Evolutionary conservation across 2,113 vertebrate species (phyloP).

Genomic region (Lepus timidus): DNA sequence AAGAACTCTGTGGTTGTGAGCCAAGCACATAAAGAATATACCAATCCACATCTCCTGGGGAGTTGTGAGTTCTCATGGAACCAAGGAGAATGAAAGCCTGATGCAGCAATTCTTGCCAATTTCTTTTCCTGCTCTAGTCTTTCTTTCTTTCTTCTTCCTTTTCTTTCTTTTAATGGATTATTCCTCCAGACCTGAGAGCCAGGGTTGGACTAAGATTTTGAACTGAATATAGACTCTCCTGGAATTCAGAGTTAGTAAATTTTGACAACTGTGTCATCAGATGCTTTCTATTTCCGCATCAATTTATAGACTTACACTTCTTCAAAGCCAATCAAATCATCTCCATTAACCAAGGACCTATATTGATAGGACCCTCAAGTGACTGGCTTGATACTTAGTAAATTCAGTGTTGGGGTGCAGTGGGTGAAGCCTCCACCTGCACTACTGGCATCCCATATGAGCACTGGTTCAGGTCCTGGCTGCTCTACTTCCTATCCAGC

Average conservation of each 20-base stretch:
- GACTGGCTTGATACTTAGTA: neutral
- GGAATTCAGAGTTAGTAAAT: neutral
- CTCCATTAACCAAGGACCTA: neutral
- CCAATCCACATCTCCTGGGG: neutral
- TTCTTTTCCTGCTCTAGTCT: neutral
- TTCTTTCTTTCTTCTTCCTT: neutral
- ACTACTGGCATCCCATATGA: no score
- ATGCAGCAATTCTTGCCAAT: neutral
- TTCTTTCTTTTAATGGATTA: neutral
- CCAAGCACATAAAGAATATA: neutral
- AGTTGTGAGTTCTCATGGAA: neutral
- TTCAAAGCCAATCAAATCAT: neutral
- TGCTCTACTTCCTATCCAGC: no score
- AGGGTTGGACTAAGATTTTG: neutral
- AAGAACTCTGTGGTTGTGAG: neutral
- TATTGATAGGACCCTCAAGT: neutral
- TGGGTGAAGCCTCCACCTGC: no score
- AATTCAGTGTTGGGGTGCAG: neutral
- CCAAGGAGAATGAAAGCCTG: neutral
- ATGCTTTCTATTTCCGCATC: neutral
- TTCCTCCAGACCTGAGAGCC: neutral
- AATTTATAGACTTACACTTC: neutral
- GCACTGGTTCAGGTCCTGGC: no score
- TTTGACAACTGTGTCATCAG: neutral
- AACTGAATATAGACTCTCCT: neutral